Evolutionary conservation across 92 coral and sea anemone species (phyloP), one percentile per base, ranked within the genome.

Genomic region (Parazoanthus darwini): DNA sequence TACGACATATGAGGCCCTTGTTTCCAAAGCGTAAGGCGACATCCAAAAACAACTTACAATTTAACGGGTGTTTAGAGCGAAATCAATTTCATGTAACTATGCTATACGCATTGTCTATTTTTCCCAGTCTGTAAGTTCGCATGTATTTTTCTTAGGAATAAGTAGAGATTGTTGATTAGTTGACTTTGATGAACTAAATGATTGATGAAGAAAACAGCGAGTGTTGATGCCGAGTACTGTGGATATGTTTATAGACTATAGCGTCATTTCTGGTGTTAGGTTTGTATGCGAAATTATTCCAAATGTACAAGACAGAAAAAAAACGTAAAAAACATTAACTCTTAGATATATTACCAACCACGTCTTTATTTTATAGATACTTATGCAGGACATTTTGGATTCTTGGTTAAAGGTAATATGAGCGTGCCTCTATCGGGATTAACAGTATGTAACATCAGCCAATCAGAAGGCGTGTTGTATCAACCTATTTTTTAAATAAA

Each of bases 371-470:
- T 86, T 82, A 50, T 85, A 96, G 99, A 93, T 93, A 26, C 89
- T 92, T 46, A 93, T 97, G 96, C 99, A 97, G 92, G 94, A 95
- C 81, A 97, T 97, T 77, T 92, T 97, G 77, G 99, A 97, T 80
- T 95, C 98, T 33, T 97, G 98, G 99, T 87, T 97, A 29, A 97
- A 92, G 97, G 99, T 97, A 84, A 72, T 0, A 29, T 6, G 14
- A 35, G 8, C 51, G 51, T 48, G 11, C 51, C 51, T 48, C 11
- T 48, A 48, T 48, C 51, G 51, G 51, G 51, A 8, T 48, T 48
- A 48, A 48, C 51, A 48, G 11, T 48, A 48, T 48, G 11, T 48
- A 10, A 48, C 51, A 0, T 13, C 51, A 10, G 51, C 11, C 51
- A 48, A 48, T 48, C 51, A 48, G 0, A 48, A 48, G 0, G 10